These are phyloP conservation scores for Yponomeuta sedellus DNA, from an alignment of 2,888 invertebrate genomes.

Conservation along the genomic window DNA sequence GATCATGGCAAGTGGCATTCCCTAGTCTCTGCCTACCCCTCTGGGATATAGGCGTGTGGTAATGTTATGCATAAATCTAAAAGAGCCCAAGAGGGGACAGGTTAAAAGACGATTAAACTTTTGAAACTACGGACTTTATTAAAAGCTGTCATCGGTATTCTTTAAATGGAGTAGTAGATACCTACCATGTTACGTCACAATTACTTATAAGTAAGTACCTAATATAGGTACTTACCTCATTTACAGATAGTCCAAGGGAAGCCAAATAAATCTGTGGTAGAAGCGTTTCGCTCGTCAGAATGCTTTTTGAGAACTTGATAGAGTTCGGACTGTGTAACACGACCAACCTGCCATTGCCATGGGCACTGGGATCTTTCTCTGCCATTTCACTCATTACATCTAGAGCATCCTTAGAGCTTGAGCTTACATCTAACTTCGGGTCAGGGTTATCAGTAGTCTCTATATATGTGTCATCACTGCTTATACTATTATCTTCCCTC, in stretches of 20 bases:
- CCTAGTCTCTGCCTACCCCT: too few species aligned
- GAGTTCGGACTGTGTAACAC: neutral
- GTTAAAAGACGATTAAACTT: too few species aligned
- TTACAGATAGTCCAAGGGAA: neutral
- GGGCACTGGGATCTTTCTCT: neutral
- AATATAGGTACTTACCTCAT: neutral
- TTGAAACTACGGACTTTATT: too few species aligned
- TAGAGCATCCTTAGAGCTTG: neutral
- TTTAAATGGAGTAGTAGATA: too few species aligned
- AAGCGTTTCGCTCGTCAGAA: neutral
- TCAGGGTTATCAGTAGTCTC: neutral
- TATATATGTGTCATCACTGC: too few species aligned
- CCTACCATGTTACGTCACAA: too few species aligned
- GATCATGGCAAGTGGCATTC: too few species aligned
- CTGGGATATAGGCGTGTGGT: too few species aligned
- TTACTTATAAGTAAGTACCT: neutral
- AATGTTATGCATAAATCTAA: too few species aligned
- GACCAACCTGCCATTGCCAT: neutral
- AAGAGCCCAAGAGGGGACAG: too few species aligned
- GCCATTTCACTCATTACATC: neutral
- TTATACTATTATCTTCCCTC: too few species aligned
- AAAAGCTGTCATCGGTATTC: too few species aligned
- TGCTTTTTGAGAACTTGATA: neutral
- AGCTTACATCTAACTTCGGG: neutral
- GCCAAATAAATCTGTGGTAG: neutral